A percentile compares a stretch with the other conserved stretches of the same genome.
Conservation (phyloP, 2,888 invertebrate species). For the Slavum lentiscoides region DNA sequence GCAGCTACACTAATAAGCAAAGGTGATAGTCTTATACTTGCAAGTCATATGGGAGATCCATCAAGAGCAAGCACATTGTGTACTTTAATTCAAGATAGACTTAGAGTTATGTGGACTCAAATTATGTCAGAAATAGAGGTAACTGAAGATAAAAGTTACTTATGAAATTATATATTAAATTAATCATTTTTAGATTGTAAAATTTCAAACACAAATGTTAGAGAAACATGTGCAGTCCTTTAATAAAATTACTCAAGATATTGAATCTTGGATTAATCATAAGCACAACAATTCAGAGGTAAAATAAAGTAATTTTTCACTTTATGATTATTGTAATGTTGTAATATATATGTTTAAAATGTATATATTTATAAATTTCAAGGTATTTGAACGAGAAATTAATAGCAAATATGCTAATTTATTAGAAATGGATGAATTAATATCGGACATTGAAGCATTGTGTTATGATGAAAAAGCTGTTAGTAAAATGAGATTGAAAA, state of each 20-base stretch:
- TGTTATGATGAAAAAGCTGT: constrained; percentile 40
- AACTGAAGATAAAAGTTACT: constrained; percentile 56
- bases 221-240: constrained; percentile 66
- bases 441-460: constrained; percentile 39
- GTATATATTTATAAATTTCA: neutral
- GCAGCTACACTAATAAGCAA: constrained; percentile 77
- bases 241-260: constrained; percentile 60
- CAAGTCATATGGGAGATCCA: constrained; percentile 66
- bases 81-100: constrained; percentile 65
- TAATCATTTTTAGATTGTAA: constrained; percentile 56
- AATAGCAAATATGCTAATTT: constrained; percentile 37
- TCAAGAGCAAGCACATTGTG: constrained; percentile 66
- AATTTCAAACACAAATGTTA: constrained; percentile 63
- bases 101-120: constrained; percentile 69
- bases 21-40: constrained; percentile 72
- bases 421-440: constrained; percentile 46
- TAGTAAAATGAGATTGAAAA: constrained; percentile 39
- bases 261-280: constrained; percentile 62
- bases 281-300: constrained; percentile 61
- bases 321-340: neutral
- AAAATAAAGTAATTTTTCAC: constrained; percentile 59
- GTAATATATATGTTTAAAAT: constrained; percentile 4
- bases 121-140: constrained; percentile 69
- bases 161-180: constrained; percentile 15
- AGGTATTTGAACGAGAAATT: constrained; percentile 50